These are phyloP conservation scores for Papilio polyxenes DNA, from an alignment of 1,140 invertebrate species.

Conservation along the genomic window DNA sequence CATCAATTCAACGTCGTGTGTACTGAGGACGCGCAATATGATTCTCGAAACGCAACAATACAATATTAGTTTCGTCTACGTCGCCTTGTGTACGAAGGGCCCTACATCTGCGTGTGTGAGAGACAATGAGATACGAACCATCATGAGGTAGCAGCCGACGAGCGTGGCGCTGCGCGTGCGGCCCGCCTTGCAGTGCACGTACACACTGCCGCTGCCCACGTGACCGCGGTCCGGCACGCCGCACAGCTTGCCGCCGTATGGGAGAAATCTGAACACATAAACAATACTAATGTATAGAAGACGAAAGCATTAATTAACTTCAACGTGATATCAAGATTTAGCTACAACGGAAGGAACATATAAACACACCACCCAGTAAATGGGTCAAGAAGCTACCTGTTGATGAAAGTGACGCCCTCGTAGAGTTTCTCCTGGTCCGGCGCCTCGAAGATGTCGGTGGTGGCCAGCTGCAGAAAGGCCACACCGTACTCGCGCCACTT, in stretches of 20 bases:
- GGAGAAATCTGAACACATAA: slow-evolving; percentile 84
- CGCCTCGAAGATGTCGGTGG: slow-evolving; percentile 96
- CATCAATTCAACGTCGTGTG: too few relatives aligned
- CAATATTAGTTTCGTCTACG: too few relatives aligned
- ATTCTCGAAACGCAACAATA: too few relatives aligned
- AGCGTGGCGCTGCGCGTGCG: slow-evolving; percentile 97
- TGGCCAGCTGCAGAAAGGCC: slow-evolving; percentile 94
- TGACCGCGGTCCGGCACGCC: slow-evolving; percentile 43
- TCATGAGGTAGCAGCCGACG: slow-evolving; percentile 98
- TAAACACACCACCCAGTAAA: background rate
- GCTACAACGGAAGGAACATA: too few relatives aligned
- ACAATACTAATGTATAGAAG: too few relatives aligned
- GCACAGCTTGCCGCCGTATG: slow-evolving; percentile 63
- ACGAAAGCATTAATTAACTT: too few relatives aligned
- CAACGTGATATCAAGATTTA: too few relatives aligned
- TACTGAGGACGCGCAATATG: too few relatives aligned
- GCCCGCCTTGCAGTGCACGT: slow-evolving; percentile 99
- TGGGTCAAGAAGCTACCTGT: slow-evolving; percentile 71
- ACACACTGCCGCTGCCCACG: slow-evolving; percentile 86
- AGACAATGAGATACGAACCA: slow-evolving; percentile 81
- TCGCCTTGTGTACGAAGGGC: too few relatives aligned
- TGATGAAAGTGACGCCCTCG: slow-evolving; percentile 94
- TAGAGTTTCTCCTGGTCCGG: slow-evolving; percentile 94
- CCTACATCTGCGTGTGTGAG: background rate
- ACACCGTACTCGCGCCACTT: slow-evolving; percentile 93